phyloP scores from a whole-genome alignment of 1,140 invertebrate genomes.

The Araneus ventricosus region DNA sequence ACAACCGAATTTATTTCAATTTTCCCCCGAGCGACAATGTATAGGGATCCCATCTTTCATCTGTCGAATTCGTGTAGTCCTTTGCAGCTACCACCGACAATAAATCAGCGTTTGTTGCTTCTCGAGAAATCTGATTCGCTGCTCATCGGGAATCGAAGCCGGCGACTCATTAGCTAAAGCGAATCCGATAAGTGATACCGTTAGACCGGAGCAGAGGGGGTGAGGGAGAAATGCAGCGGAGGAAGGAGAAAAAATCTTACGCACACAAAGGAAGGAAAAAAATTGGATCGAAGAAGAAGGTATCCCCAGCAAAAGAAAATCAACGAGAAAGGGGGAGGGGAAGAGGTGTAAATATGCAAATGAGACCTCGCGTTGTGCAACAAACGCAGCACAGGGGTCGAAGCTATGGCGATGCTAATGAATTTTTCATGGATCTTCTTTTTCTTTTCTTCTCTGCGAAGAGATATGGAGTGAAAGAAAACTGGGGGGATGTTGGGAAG shows the following conservation, averaged over 20 bases:
- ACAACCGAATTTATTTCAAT: too few species aligned
- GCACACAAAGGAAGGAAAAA: constrained; percentile 2
- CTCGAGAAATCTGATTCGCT: constrained; percentile 1
- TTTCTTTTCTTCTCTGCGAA: constrained; percentile 4
- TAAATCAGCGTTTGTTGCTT: constrained; percentile 63
- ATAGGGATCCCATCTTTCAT: constrained; percentile 1
- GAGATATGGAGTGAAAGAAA: constrained; percentile 63
- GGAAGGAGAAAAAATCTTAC: neutral
- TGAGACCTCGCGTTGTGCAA: constrained; percentile 49
- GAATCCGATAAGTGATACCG: constrained; percentile 67
- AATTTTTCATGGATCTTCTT: constrained; percentile 72
- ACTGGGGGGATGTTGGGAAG: constrained; percentile 9
- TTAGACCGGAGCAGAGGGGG: neutral
- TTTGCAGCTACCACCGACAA: constrained; percentile 10
- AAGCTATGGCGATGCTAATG: constrained; percentile 60
- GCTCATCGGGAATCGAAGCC: constrained; percentile 66
- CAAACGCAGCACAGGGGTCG: constrained; percentile 16
- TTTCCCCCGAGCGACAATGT: too few species aligned
- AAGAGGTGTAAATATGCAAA: constrained; percentile 59
- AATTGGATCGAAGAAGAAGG: constrained; percentile 12
- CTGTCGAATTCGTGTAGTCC: neutral
- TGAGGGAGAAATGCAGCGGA: too few species aligned
- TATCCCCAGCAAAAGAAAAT: constrained; percentile 57
- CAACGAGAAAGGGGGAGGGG: constrained; percentile 7
- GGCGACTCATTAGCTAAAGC: constrained; percentile 72